Evolutionary conservation across 1,140 invertebrate genomes (phyloP), one percentile per base, ranked within the genome.

Genomic region (Dryas iulia): DNA sequence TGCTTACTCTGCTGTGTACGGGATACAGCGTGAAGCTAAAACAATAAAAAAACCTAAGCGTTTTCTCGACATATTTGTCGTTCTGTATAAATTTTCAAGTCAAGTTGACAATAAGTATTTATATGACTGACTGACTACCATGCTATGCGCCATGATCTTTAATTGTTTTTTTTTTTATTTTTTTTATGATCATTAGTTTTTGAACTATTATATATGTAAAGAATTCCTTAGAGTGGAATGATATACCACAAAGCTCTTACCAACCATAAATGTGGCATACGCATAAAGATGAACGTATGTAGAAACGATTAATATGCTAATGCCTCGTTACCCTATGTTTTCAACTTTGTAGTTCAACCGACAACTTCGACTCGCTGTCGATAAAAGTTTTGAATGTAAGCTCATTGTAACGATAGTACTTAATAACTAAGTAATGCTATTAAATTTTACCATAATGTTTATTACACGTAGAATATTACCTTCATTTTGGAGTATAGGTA

Each of bases 321-420:
- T 47, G 39, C 39, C 39, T 47, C 39, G 39, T 47, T 47, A 47
- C 18, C 39, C 18, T 47, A 47, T 47, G 39, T 47, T 47, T 47
- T 47, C 39, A 47, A 47, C 39, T 47, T 47, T 47, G 39, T 47
- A 47, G 39, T 47, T 47, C 39, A 47, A 47, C 39, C 18, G 39
- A 47, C 39, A 47, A 47, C 39, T 47, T 47, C 39, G 21, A 47
- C 39, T 14, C 39, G 39, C 39, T 47, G 39, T 47, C 39, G 39
- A 47, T 47, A 47, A 47, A 47, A 47, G 39, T 47, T 47, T 21
- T 47, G 39, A 47, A 47, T 47, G 39, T 47, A 21, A 47, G 39
- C 39, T 47, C 39, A 21, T 47, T 47, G 39, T 47, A 47, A 47
- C 39, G 39, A 47, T 47, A 21, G 39, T 21, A 47, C 39, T 47